Base-by-base conservation (phyloP, 2,888 invertebrate species). In the Cerceris ruficornis region DNA sequence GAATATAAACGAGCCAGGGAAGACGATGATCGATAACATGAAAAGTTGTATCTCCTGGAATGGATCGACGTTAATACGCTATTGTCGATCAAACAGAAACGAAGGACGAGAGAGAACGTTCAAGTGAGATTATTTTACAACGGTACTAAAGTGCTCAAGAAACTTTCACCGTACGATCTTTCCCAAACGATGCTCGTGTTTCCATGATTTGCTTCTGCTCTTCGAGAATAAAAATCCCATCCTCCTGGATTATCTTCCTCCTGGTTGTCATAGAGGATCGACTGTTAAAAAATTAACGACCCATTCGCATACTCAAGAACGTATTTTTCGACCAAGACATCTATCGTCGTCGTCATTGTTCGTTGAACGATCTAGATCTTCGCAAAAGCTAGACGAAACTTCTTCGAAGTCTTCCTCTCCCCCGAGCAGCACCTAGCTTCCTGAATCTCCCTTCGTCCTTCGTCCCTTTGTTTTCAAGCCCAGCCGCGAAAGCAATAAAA, bases 401-500 rank as follows among this genome's bases (percentile, higher is more conserved):
- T 75, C 69, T 42, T 17, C 54, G 59, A 72, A 50, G 69, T 69
- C 78, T 54, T 42, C 13, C 59, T 57, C 46, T 28, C 28, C 57
- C 4, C 42, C 43, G 7, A 28, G 15, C 28, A 28, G 28, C 4
- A n/a, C 68, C 57, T 49, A 15, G 59, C 59, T 55, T 39, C 7
- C 58, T 15, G 43, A 46, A 60, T 69, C 42, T 65, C 68, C 69
- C 68, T 55, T 65, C 58, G 72, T 59, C 60, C 85, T 74, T 74
- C 68, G 28, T 72, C 70, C 75, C 77, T 81, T 81, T 83, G 83
- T 84, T 86, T 85, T 79, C 79, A 57, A 59, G 68, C 49, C 69
- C 76, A 64, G 77, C 81, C 80, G 85, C 78, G 77, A 85, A 80
- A 83, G 88, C 88, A 88, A 87, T 88, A 88, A 88, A 86, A 88